phyloP scores from a whole-genome alignment of 2,888 invertebrate genomes.

The Standfussiana lucernea region DNA sequence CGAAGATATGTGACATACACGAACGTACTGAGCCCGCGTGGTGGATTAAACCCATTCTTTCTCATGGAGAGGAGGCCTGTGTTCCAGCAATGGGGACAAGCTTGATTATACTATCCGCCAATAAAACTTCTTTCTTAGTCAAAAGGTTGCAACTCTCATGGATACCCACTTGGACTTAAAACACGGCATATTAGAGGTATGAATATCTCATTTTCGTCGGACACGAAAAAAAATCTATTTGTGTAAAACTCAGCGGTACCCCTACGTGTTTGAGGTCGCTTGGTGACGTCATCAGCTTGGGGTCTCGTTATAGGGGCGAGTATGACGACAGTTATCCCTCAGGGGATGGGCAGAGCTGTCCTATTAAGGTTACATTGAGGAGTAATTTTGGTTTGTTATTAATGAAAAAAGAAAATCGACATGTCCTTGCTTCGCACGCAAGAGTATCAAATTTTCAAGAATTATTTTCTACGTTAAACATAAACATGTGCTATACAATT shows the following conservation, averaged over 20 bases:
- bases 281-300: slow-evolving; percentile 50
- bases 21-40: too few relatives aligned
- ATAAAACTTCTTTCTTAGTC: not conserved
- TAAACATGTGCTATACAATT: too few relatives aligned
- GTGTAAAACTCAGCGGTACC: not conserved
- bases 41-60: not conserved
- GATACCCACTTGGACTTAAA: not conserved
- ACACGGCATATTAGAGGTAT: not conserved
- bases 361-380: slow-evolving; percentile 3
- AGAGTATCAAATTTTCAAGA: not conserved
- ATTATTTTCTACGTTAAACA: not conserved
- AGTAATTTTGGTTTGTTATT: not conserved
- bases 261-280: slow-evolving; percentile 50
- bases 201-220: not conserved
- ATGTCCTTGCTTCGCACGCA: not conserved
- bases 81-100: not conserved
- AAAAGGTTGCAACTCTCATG: not conserved
- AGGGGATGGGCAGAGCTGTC: not conserved
- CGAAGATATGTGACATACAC: too few relatives aligned
- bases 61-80: not conserved
- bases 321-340: slow-evolving; percentile 16
- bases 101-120: not conserved
- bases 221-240: slow-evolving; percentile 20
- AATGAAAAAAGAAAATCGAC: not conserved
- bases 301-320: slow-evolving; percentile 33